phyloP scores from a whole-genome alignment of 2,888 invertebrate species.

The Chydorus sphaericus region DNA sequence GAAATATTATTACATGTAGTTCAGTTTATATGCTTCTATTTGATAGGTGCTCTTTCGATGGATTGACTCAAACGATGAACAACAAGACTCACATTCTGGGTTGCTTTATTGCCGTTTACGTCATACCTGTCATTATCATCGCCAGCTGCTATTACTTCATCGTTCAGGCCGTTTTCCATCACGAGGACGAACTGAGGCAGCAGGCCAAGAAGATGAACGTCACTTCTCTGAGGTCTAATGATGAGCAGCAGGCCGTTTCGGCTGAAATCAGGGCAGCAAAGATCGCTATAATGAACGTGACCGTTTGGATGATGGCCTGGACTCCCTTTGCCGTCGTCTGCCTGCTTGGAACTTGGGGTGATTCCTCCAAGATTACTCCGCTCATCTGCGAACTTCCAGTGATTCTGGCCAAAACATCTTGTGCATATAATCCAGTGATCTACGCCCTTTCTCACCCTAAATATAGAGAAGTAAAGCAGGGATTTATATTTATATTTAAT shows the following conservation, averaged over 20 bases:
- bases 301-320: constrained; percentile 86
- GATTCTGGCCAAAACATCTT: constrained; percentile 80
- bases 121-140: constrained; percentile 57
- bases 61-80: constrained; percentile 55
- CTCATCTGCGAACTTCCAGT: constrained; percentile 77
- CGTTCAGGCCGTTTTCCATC: constrained; percentile 38
- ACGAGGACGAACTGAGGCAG: constrained; percentile 20
- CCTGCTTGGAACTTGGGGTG: constrained; percentile 56
- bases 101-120: constrained; percentile 63
- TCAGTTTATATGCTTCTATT: not conserved
- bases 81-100: constrained; percentile 64
- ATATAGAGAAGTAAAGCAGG: constrained; percentile 10
- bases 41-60: constrained; percentile 62
- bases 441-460: constrained; percentile 32
- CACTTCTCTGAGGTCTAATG: constrained; percentile 19
- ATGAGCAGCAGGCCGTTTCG: constrained; percentile 19
- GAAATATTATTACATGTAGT: not conserved
- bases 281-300: constrained; percentile 76
- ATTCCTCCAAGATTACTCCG: constrained; percentile 56
- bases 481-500: not conserved
- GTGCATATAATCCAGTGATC: constrained; percentile 79
- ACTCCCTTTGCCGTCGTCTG: constrained; percentile 76
- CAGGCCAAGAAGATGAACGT: constrained; percentile 23
- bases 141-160: constrained; percentile 80
- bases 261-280: constrained; percentile 21